Percentiles rank a stretch among this genome's conserved stretches.
These are phyloP conservation scores for Neosilurus hyrtlii DNA, from an alignment of 2,797 vertebrate genomes.

Conservation along the genomic window DNA sequence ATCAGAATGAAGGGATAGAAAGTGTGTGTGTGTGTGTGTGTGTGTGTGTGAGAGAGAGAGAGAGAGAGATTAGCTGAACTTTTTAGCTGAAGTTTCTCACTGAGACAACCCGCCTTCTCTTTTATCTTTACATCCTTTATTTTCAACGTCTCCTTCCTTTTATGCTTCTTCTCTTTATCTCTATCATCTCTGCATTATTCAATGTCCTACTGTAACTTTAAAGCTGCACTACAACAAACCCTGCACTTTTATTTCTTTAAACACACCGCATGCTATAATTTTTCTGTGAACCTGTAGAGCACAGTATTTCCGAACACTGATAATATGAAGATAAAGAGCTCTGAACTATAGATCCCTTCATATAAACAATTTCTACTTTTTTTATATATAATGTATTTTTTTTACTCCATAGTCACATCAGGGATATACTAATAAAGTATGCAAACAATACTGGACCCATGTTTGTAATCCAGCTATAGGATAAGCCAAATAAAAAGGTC, in stretches of 20 bases:
- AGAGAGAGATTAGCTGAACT: background rate
- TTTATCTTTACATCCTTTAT: slow-evolving; percentile 5
- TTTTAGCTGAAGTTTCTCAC: slow-evolving; percentile 1
- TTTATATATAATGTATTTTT: background rate
- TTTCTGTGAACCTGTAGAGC: background rate
- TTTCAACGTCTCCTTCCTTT: background rate
- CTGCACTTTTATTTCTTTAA: no score
- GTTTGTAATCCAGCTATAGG: background rate
- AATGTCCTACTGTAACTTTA: slow-evolving; percentile 42
- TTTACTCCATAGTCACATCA: background rate
- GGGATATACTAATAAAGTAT: background rate
- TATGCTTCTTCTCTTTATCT: slow-evolving; percentile 13
- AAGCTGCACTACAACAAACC: background rate
- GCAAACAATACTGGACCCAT: background rate
- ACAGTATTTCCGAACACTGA: background rate
- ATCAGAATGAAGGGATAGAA: slow-evolving; percentile 15
- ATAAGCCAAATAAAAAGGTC: background rate
- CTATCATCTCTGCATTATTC: slow-evolving; percentile 30
- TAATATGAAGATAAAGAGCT: background rate
- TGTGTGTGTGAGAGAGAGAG: slow-evolving; percentile 12
- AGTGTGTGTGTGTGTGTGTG: background rate
- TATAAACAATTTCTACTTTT: background rate
- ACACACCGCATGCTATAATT: background rate
- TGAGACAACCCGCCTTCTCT: background rate
- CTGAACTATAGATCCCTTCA: background rate